phyloP scores from a whole-genome alignment of 1,140 invertebrate species.

The Lordiphosa mommai region DNA sequence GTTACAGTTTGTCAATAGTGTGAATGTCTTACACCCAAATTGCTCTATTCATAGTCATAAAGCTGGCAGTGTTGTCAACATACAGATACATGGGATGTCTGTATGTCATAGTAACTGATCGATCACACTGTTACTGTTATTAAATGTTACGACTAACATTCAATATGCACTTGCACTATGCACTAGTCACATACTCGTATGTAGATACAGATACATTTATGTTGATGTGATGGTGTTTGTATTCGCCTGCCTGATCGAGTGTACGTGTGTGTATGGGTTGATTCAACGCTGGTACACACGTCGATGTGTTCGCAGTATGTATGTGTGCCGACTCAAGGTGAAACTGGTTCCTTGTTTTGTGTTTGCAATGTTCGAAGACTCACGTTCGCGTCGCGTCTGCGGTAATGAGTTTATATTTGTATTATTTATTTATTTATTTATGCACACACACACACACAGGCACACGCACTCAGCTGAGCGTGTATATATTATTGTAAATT shows the following conservation, averaged over 20 bases:
- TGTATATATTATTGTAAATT: not conserved
- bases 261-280: not conserved
- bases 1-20: not conserved
- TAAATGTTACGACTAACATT: constrained; percentile 9
- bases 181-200: constrained; percentile 17
- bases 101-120: constrained; percentile 1
- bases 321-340: constrained; percentile 67
- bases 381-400: constrained; percentile 69
- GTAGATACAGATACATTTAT: not conserved
- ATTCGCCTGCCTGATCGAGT: constrained; percentile 5
- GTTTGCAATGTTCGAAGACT: constrained; percentile 72
- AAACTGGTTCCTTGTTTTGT: constrained; percentile 75
- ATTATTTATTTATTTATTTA: constrained; percentile 29
- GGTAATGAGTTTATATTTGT: constrained; percentile 55
- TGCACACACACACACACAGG: constrained; percentile 8
- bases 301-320: constrained; percentile 4
- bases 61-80: constrained; percentile 1
- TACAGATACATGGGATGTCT: not conserved
- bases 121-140: constrained; percentile 1
- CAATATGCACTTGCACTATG: constrained; percentile 13
- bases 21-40: not conserved
- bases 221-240: not conserved
- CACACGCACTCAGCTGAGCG: not conserved
- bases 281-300: not conserved
- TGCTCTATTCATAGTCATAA: not conserved